Percentiles rank a stretch among this genome's conserved stretches.
Evolutionary conservation across 2,113 vertebrate species (phyloP).

Genomic region (Nycticebus coucang): DNA sequence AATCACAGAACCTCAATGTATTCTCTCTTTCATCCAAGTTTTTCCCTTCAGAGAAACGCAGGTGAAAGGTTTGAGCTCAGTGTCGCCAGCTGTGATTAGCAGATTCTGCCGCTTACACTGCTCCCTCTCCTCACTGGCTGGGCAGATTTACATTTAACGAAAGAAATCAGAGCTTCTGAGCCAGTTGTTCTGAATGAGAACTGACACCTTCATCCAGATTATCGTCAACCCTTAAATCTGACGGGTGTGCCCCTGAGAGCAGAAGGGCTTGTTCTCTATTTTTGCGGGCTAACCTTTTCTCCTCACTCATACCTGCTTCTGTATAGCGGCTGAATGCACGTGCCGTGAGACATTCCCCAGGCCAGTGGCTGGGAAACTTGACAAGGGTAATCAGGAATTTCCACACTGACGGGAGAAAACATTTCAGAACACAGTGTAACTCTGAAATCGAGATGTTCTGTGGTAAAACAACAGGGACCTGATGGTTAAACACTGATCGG

Average conservation of each 20-base stretch:
- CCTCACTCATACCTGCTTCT: fast-evolving
- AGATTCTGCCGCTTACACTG: fast-evolving
- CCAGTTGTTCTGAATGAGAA: background rate
- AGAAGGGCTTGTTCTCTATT: fast-evolving
- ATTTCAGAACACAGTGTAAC: background rate
- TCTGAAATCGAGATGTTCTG: background rate
- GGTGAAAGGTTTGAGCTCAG: fast-evolving
- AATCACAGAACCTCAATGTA: background rate
- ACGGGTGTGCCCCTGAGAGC: background rate
- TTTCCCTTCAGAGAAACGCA: background rate
- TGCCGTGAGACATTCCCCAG: fast-evolving
- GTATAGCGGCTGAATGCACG: fast-evolving
- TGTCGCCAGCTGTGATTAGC: fast-evolving
- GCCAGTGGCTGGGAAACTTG: background rate
- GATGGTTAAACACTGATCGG: background rate
- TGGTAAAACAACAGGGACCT: background rate
- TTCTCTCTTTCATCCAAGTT: no score
- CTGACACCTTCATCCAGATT: background rate
- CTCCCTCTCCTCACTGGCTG: background rate
- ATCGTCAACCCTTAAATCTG: background rate
- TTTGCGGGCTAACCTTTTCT: background rate
- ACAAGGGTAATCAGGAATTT: background rate
- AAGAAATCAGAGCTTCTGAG: background rate
- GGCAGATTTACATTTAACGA: background rate
- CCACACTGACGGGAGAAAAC: no score